Evolutionary conservation across 2,113 vertebrate genomes (phyloP).

Genomic region (Ondatra zibethicus): DNA sequence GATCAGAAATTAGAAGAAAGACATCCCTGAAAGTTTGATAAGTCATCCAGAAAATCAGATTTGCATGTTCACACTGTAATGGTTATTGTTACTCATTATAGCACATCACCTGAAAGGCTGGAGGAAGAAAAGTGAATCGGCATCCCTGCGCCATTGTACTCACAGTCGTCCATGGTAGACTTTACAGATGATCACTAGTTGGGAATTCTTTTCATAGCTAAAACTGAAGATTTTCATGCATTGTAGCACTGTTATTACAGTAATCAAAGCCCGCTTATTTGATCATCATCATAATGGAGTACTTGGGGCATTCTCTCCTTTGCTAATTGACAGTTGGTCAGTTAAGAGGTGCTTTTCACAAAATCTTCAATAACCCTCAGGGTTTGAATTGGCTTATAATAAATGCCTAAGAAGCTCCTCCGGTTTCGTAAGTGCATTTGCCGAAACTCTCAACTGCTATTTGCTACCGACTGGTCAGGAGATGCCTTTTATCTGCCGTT

Average conservation of each 20-base stretch:
- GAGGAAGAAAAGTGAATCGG: conserved; percentile 68
- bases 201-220: conserved; percentile 56
- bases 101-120: conserved; percentile 85
- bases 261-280: conserved; percentile 71
- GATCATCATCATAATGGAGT: conserved; percentile 69
- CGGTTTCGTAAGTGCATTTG: conserved; percentile 80
- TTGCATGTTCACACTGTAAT: conserved; percentile 85
- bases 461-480: conserved; percentile 60
- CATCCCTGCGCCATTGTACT: conserved; percentile 57
- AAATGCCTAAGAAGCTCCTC: conserved; percentile 79
- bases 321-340: conserved; percentile 63
- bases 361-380: conserved; percentile 72
- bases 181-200: conserved; percentile 72
- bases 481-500: conserved; percentile 77
- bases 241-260: conserved; percentile 62
- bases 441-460: conserved; percentile 76
- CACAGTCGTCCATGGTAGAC: conserved; percentile 65
- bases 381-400: conserved; percentile 75
- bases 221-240: conserved; percentile 70
- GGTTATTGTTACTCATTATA: conserved; percentile 84
- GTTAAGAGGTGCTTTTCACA: conserved; percentile 71
- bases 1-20: conserved; percentile 85
- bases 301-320: conserved; percentile 69
- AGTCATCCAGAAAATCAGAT: conserved; percentile 88
- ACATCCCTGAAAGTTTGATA: conserved; percentile 87